Percentiles rank a stretch among this genome's conserved stretches.
Evolutionary conservation across 1,140 invertebrate genomes (phyloP).

Genomic region (Drosophila nebulosa): DNA sequence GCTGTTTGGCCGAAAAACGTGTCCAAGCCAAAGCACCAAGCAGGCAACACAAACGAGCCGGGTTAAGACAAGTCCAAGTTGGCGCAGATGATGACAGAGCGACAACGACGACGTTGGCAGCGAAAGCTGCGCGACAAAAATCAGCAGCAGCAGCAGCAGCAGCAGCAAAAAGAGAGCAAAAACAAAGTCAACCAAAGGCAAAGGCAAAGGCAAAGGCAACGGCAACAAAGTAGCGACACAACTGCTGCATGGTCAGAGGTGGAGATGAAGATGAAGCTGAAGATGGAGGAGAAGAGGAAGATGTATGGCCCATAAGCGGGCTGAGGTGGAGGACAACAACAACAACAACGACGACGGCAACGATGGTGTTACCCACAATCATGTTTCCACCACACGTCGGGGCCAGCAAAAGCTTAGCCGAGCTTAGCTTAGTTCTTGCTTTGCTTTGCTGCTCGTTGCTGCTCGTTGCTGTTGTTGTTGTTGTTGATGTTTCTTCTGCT

Average conservation of each 20-base stretch:
- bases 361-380: slow-evolving; percentile 14
- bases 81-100: slow-evolving; percentile 31
- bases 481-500: not conserved
- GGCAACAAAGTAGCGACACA: slow-evolving; percentile 37
- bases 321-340: not conserved
- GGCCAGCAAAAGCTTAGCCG: slow-evolving; percentile 36
- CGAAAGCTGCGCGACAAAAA: slow-evolving; percentile 38
- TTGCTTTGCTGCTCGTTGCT: not conserved
- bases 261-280: too few relatives aligned
- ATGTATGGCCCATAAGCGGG: not conserved
- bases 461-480: not conserved
- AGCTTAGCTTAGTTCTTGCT: slow-evolving; percentile 59
- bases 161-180: slow-evolving; percentile 17
- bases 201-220: slow-evolving; percentile 23
- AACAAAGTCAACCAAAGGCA: not conserved
- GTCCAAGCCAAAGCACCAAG: slow-evolving; percentile 67
- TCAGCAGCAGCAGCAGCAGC: too few relatives aligned
- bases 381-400: not conserved
- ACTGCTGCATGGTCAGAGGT: not conserved
- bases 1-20: slow-evolving; percentile 51
- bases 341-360: too few relatives aligned
- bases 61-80: slow-evolving; percentile 63
- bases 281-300: not conserved
- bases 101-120: slow-evolving; percentile 16
- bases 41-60: slow-evolving; percentile 58